Base-by-base conservation (phyloP, 2,888 invertebrate species). In the Cephalotes varians region DNA sequence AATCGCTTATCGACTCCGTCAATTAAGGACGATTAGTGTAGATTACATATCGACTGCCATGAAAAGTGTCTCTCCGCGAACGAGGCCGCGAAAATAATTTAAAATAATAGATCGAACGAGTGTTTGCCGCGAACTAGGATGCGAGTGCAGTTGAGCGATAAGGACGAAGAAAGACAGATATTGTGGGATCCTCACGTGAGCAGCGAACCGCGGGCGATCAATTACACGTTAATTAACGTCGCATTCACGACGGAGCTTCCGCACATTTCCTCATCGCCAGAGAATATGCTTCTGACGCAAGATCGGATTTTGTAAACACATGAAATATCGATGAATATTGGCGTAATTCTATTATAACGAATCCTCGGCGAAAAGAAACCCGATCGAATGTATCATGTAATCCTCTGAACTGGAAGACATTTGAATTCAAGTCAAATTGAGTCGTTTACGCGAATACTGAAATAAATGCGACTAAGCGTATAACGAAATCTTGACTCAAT, bases 21-120 rank as follows among this genome's bases (percentile, higher is more conserved):
- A 85, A 88, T 88, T 88, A 83, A 15, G 34, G 54, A 80, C 47
- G 82, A 82, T 87, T 80, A 77, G 56, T 25, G 58, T 58, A 79
- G 71, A 79, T 79, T 44, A 34, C 56, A 79, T 71, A 79, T 71
- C 77, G 56, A 79, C 69, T 69, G 69, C 21, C 54, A 44, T 31
- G 56, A 79, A 25, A 71, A 69, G 69, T 7, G 47, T 79, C 47
- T 47, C 44, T n/a, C 34, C 65, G 56, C 56, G 34, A 79, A 71
- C 34, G 44, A 79, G 25, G 44, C n/a, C 44, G 69, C 34, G 47
- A 71, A 71, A 67, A 71, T 69, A 71, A 71, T 79, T 79, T 44
- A 25, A 79, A 56, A 69, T 58, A n/a, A 79, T 71, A 47, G 3
- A 44, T 10, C 21, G 54, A 54, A 18, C 62, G 49, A 4, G 40